phyloP scores from a whole-genome alignment of 2,888 invertebrate genomes.

The Ichneumoninae sp. region DNA sequence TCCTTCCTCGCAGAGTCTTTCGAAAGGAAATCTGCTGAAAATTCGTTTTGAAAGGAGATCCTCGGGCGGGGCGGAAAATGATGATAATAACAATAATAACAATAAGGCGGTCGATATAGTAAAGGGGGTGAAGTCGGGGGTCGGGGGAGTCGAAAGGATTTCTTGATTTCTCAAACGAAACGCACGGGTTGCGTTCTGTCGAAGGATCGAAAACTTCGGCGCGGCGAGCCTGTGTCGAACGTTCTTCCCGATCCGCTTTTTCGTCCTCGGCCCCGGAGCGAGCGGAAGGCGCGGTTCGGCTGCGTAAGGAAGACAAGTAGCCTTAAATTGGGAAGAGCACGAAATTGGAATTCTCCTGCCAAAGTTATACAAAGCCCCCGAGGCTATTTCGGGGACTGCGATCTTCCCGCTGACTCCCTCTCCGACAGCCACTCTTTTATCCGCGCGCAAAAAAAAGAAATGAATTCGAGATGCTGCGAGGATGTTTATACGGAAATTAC shows the following conservation, averaged over 20 bases:
- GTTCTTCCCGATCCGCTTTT: constrained; percentile 30
- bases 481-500: constrained; percentile 78
- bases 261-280: constrained; percentile 19
- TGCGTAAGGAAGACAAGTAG: constrained; percentile 77
- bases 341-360: constrained; percentile 81
- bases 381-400: constrained; percentile 61
- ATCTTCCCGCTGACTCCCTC: constrained; percentile 45
- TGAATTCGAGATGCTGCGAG: constrained; percentile 50
- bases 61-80: constrained; percentile 35
- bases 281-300: constrained; percentile 41
- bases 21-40: constrained; percentile 57
- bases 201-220: constrained; percentile 39
- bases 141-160: constrained; percentile 17
- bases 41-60: constrained; percentile 60
- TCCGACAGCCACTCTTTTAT: constrained; percentile 6
- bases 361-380: constrained; percentile 73
- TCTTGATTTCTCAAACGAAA: constrained; percentile 64
- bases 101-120: constrained; percentile 46
- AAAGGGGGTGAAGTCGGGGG: neutral
- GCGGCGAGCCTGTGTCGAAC: neutral
- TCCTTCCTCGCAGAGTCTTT: constrained; percentile 41
- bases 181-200: constrained; percentile 45
- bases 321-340: constrained; percentile 80
- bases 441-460: neutral
- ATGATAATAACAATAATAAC: constrained; percentile 49